A percentile compares a stretch with the other conserved stretches of the same genome.
These are phyloP conservation scores for Harpegnathos saltator DNA, from an alignment of 1,140 invertebrate genomes.

Conservation along the genomic window DNA sequence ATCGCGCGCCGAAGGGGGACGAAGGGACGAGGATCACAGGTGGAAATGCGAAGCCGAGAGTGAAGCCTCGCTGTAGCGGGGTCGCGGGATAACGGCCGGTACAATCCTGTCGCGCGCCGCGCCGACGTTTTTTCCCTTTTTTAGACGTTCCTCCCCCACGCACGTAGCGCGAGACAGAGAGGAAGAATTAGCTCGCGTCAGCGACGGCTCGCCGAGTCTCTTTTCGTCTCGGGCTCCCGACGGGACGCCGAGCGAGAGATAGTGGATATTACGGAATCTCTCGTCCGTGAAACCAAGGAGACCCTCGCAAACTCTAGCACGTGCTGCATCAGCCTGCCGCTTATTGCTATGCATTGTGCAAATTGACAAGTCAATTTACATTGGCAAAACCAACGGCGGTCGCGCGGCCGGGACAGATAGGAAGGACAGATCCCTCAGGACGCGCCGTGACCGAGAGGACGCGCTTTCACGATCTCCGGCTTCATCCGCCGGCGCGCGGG, in stretches of 20 bases:
- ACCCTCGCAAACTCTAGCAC: slow-evolving; percentile 35
- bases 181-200: not conserved
- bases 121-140: too few species aligned
- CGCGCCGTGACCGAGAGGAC: slow-evolving; percentile 41
- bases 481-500: slow-evolving; percentile 23
- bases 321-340: slow-evolving; percentile 50
- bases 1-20: too few species aligned
- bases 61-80: too few species aligned
- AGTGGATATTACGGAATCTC: slow-evolving; percentile 42
- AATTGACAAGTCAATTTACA: slow-evolving; percentile 68
- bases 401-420: not conserved
- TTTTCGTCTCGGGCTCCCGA: slow-evolving; percentile 16
- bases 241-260: not conserved
- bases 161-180: too few species aligned
- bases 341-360: slow-evolving; percentile 56
- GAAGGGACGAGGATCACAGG: too few species aligned
- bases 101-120: too few species aligned
- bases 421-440: slow-evolving; percentile 54
- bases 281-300: slow-evolving; percentile 45
- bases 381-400: slow-evolving; percentile 58
- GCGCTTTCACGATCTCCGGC: slow-evolving; percentile 37
- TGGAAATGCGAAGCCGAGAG: too few species aligned
- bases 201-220: not conserved
- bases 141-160: too few species aligned
- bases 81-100: too few species aligned